Percentiles rank a stretch among this genome's conserved stretches.
Conservation (phyloP, 2,113 vertebrate species). For the Mormyrus iriodes region DNA sequence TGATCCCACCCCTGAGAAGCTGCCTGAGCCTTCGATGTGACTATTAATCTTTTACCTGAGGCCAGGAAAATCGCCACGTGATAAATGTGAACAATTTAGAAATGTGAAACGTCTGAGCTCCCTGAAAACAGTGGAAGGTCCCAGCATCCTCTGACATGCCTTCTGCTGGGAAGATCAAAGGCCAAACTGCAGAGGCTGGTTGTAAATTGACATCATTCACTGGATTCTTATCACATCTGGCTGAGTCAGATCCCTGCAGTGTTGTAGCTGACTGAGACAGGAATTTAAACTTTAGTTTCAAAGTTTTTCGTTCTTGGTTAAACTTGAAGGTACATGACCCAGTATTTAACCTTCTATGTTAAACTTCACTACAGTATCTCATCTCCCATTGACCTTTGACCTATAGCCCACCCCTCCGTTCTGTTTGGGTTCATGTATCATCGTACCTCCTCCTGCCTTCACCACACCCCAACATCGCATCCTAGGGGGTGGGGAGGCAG, state of each 20-base stretch:
- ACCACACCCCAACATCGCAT: too few species aligned
- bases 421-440: background rate
- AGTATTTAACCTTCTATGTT: background rate
- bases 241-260: background rate
- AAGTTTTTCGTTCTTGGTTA: background rate
- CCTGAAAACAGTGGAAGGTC: background rate
- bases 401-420: background rate
- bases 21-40: background rate
- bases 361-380: background rate
- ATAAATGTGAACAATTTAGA: background rate
- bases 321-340: background rate
- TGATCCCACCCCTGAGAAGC: background rate
- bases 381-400: background rate
- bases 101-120: background rate
- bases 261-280: background rate
- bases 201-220: background rate
- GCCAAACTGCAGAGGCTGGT: background rate
- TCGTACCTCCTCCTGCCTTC: background rate
- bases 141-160: background rate
- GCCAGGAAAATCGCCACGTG: background rate
- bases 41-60: background rate
- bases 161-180: background rate
- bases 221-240: background rate
- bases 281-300: too few species aligned
- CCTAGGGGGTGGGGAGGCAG: too few species aligned